Conservation (phyloP, 2,888 invertebrate genomes). For the Hydrotaea cyrtoneurina region DNA sequence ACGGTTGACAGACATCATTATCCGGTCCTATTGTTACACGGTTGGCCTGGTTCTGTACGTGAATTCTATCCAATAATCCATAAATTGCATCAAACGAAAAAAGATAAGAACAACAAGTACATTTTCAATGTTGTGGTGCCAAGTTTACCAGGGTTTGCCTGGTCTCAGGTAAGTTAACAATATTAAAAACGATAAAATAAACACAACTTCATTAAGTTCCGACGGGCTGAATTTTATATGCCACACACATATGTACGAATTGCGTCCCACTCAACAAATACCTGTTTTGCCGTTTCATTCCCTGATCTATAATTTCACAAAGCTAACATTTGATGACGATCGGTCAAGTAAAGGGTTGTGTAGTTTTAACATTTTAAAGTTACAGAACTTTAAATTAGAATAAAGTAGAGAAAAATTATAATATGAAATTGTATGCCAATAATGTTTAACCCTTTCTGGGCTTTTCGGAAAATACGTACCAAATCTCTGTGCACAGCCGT, state of each 20-base stretch:
- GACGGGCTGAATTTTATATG: neutral
- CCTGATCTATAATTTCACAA: no score
- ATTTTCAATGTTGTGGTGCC: conserved; percentile 84
- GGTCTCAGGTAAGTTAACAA: conserved; percentile 77
- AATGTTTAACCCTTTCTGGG: no score
- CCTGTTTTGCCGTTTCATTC: no score
- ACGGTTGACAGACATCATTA: conserved; percentile 78
- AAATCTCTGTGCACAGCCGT: no score
- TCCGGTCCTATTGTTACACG: conserved; percentile 85
- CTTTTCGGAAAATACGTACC: no score
- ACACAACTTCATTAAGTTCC: neutral
- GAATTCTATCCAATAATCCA: conserved; percentile 92
- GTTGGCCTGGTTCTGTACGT: conserved; percentile 94
- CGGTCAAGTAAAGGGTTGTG: no score
- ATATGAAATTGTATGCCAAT: no score
- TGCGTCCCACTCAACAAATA: no score
- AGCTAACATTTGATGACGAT: no score
- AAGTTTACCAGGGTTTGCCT: conserved; percentile 81
- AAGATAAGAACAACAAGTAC: conserved; percentile 81
- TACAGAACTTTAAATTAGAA: no score
- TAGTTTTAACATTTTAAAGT: no score
- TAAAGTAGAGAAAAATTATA: no score
- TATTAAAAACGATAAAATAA: neutral
- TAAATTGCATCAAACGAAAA: conserved; percentile 82
- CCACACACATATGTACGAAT: neutral